Evolutionary conservation across 2,888 invertebrate species (phyloP).

Genomic region (Habrosyne pyritoides): DNA sequence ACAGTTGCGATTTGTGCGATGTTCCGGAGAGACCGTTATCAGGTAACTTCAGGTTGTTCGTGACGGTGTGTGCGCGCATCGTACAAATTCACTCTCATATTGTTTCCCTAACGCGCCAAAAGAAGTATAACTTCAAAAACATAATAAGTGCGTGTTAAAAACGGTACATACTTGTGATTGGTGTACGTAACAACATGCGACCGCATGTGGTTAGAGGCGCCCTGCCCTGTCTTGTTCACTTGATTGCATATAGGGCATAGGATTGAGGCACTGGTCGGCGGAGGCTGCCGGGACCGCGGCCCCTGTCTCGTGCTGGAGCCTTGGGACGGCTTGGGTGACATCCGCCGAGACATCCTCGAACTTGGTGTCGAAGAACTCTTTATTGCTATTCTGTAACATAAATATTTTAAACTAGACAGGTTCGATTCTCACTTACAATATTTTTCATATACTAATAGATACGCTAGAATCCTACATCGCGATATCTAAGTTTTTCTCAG

Average conservation of each 20-base stretch:
- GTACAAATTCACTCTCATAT: too few relatives aligned
- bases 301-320: conserved; percentile 9
- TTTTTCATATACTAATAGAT: too few relatives aligned
- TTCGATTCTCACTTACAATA: too few relatives aligned
- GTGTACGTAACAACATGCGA: conserved; percentile 33
- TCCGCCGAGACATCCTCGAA: conserved; percentile 6
- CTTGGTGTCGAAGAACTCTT: conserved; percentile 5
- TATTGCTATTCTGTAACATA: conserved; percentile 16
- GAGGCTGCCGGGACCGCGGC: not conserved
- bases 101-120: too few relatives aligned
- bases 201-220: conserved; percentile 24
- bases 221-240: conserved; percentile 20
- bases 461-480: too few relatives aligned
- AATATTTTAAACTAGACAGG: not conserved
- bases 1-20: too few relatives aligned
- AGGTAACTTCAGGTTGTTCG: too few relatives aligned
- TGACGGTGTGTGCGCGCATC: too few relatives aligned
- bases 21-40: too few relatives aligned
- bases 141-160: conserved; percentile 8
- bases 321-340: conserved; percentile 11
- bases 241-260: conserved; percentile 33
- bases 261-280: not conserved
- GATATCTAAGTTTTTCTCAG: too few relatives aligned
- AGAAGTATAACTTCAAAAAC: too few relatives aligned
- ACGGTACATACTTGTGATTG: conserved; percentile 30